A percentile compares a stretch with the other conserved stretches of the same genome.
Evolutionary conservation across 2,888 invertebrate species (phyloP).

Genomic region (Hemaris fuciformis): DNA sequence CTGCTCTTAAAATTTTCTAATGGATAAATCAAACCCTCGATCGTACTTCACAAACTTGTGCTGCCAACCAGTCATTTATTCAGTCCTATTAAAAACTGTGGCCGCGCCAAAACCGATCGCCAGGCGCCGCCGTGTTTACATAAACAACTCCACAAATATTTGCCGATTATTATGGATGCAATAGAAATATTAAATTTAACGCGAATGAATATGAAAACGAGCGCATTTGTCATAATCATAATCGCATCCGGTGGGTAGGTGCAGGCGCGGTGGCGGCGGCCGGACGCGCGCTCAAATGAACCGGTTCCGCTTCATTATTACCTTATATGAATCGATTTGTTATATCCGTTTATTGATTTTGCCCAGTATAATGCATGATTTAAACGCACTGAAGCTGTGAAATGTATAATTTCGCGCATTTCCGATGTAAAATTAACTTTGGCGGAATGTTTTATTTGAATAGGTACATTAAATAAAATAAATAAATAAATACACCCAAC

Average conservation of each 20-base stretch:
- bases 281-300: constrained; percentile 18
- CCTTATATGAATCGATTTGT: background rate
- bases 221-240: constrained; percentile 23
- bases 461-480: no score
- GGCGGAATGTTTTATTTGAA: no score
- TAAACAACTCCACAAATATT: constrained; percentile 7
- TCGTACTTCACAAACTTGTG: background rate
- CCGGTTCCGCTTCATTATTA: constrained; percentile 14
- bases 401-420: background rate
- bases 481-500: no score
- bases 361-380: background rate
- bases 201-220: constrained; percentile 19
- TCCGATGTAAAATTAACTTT: background rate
- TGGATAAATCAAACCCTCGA: no score
- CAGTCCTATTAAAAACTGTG: background rate
- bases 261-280: constrained; percentile 8
- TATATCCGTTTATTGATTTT: background rate
- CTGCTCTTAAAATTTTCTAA: no score
- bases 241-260: constrained; percentile 16
- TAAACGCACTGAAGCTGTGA: background rate
- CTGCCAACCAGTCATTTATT: background rate
- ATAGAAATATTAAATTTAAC: constrained; percentile 13
- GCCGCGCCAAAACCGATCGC: background rate
- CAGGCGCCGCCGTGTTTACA: background rate
- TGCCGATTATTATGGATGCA: background rate